Evolutionary conservation across 2,113 vertebrate genomes (phyloP).

Genomic region (Fulmarus glacialis): DNA sequence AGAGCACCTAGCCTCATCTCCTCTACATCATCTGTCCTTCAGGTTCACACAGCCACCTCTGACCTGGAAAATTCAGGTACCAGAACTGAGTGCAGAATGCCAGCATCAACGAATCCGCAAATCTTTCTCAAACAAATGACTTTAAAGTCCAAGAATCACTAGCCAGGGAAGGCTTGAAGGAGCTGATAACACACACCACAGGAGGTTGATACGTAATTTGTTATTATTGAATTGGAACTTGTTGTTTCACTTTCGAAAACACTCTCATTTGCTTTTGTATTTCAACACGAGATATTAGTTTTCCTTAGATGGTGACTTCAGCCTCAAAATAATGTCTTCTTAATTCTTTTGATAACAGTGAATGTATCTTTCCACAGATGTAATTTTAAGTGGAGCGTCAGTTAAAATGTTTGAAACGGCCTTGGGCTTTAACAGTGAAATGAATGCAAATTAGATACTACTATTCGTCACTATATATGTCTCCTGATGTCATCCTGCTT

Average conservation of each 20-base stretch:
- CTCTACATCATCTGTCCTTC: not conserved
- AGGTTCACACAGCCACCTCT: not conserved
- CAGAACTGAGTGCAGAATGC: not conserved
- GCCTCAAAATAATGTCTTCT: not conserved
- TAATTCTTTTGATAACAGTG: not conserved
- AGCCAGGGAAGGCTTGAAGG: not conserved
- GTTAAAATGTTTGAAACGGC: not conserved
- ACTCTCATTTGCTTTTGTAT: not conserved
- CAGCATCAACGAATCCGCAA: not conserved
- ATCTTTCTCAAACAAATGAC: not conserved
- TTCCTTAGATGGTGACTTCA: not conserved
- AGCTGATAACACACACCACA: not conserved
- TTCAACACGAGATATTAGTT: not conserved
- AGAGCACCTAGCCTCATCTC: not conserved
- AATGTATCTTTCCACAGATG: not conserved
- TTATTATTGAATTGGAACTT: not conserved
- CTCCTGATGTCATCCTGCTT: slow-evolving; percentile 53
- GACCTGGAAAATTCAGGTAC: not conserved
- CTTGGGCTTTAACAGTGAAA: not conserved
- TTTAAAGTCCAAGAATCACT: not conserved
- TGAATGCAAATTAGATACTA: not conserved
- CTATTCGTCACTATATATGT: slow-evolving; percentile 6
- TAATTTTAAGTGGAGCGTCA: not conserved
- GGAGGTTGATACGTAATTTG: not conserved
- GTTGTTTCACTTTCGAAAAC: not conserved